phyloP scores from a whole-genome alignment of 2,888 invertebrate species.

The Aelia acuminata region DNA sequence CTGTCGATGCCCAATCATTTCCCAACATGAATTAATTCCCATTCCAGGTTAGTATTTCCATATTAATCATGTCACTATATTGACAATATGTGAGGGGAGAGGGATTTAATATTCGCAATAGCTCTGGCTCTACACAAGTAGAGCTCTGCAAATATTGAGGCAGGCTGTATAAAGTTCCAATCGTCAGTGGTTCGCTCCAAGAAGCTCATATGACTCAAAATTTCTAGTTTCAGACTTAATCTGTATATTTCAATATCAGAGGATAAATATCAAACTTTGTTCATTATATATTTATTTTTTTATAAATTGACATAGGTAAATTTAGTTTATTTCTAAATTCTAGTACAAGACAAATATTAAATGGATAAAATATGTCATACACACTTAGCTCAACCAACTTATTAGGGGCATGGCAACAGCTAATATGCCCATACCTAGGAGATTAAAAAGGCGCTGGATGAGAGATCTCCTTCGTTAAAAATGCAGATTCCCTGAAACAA shows the following conservation, averaged over 20 bases:
- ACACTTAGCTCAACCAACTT: no score
- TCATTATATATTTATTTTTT: no score
- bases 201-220: background rate
- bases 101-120: conserved; percentile 39
- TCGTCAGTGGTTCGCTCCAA: background rate
- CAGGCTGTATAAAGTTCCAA: background rate
- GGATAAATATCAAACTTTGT: background rate
- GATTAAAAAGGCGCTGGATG: no score
- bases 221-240: background rate
- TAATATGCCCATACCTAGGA: no score
- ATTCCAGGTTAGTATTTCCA: background rate
- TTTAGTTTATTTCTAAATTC: no score
- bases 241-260: background rate
- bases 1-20: background rate
- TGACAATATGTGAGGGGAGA: background rate
- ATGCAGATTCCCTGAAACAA: no score
- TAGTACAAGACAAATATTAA: no score
- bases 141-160: conserved; percentile 39
- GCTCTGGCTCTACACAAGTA: background rate
- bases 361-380: no score
- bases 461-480: no score
- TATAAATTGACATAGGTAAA: no score
- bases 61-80: background rate
- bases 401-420: no score
- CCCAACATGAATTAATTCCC: background rate